Evolutionary conservation across 2,888 invertebrate genomes (phyloP).

Genomic region (Branchinecta sandiegonensis): DNA sequence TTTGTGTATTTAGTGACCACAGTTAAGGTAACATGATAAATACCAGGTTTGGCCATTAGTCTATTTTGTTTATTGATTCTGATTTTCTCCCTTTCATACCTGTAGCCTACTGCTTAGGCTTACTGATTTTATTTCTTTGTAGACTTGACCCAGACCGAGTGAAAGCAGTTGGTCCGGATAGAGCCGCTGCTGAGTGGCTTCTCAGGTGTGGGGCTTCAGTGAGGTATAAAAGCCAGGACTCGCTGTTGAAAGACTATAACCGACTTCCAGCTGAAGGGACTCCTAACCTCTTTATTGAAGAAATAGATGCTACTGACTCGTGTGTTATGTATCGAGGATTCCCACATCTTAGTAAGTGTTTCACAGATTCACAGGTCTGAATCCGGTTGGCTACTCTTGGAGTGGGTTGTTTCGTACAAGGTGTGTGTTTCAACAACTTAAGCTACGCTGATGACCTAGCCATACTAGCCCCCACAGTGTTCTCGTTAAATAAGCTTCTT

Average conservation of each 20-base stretch:
- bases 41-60: neutral
- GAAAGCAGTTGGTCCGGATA: constrained; percentile 62
- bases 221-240: constrained; percentile 46
- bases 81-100: constrained; percentile 20
- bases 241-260: constrained; percentile 55
- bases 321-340: constrained; percentile 73
- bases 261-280: constrained; percentile 45
- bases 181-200: constrained; percentile 90
- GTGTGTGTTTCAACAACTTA: too few species aligned
- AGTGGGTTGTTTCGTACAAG: too few species aligned
- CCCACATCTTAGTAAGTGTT: constrained; percentile 50
- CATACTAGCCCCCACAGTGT: too few species aligned
- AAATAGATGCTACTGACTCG: constrained; percentile 65
- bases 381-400: too few species aligned
- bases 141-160: constrained; percentile 52
- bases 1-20: too few species aligned
- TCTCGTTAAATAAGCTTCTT: too few species aligned
- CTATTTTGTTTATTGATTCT: neutral
- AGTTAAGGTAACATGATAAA: too few species aligned
- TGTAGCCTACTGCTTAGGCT: neutral
- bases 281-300: constrained; percentile 41
- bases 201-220: constrained; percentile 75
- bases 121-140: constrained; percentile 14
- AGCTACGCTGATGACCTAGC: too few species aligned
- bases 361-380: too few species aligned